These are phyloP conservation scores for Microtus richardsoni DNA, from an alignment of 2,113 vertebrate genomes.

Conservation along the genomic window DNA sequence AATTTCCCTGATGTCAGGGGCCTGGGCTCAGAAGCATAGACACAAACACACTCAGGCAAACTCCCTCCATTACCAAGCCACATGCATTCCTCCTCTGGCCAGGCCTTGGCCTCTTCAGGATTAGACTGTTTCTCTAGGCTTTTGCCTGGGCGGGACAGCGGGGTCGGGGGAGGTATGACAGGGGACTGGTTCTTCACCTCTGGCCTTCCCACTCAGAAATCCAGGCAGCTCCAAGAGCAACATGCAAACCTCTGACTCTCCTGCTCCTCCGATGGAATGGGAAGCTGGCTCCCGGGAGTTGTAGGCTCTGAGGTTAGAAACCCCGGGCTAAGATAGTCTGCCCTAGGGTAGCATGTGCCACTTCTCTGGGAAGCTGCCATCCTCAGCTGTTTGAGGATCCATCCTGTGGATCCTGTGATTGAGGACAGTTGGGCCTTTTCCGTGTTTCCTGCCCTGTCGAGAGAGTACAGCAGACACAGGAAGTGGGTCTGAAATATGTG, in stretches of 20 bases:
- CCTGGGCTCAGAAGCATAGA: neutral
- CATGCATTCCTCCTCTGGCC: neutral
- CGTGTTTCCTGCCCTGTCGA: accelerated
- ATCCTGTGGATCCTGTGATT: accelerated
- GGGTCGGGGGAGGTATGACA: no score
- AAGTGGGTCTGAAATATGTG: neutral
- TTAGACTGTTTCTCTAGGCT: neutral
- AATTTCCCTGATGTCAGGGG: constrained; percentile 66
- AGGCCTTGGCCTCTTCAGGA: neutral
- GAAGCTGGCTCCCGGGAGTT: neutral
- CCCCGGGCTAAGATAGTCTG: neutral
- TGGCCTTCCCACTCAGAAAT: neutral
- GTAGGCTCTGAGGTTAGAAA: neutral
- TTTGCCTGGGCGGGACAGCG: neutral
- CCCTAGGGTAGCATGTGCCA: neutral
- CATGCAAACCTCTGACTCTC: neutral
- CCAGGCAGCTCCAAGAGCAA: neutral
- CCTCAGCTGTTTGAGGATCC: neutral
- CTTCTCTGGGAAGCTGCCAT: constrained; percentile 7
- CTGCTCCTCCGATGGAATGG: neutral
- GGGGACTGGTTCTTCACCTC: neutral
- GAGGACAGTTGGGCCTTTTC: neutral
- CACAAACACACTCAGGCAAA: neutral
- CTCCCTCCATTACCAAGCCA: neutral
- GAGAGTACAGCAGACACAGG: neutral